Evolutionary conservation across 2,113 vertebrate genomes (phyloP), one percentile per base, ranked within the genome.

Genomic region (Ibidorhyncha struthersii): DNA sequence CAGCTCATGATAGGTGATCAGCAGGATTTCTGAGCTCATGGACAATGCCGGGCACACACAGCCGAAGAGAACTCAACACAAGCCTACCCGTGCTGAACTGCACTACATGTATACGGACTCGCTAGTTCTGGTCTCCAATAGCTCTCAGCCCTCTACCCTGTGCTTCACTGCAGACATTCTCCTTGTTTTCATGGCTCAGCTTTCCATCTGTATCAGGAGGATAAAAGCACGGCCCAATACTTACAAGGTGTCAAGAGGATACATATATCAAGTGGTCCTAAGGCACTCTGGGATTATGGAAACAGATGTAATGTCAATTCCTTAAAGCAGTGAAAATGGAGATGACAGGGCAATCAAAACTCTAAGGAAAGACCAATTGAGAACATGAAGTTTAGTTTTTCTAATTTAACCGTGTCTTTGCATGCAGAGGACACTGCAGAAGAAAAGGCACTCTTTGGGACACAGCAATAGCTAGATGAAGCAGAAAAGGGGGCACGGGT

Each of bases 191-290:
- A 26, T 71, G 41, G 55, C 77, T 88, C 67, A 63, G 82, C n/a
- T 72, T 92, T 89, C 63, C 80, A 65, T 47, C 59, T 82, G 69
- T 23, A 67, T 56, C 36, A 91, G 58, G 43, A 92, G 50, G 83
- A 95, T 90, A 94, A 96, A 90, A 93, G 76, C 67, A 58, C 2
- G 0, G 63, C n/a, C 59, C n/a, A 12, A 12, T 61, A 83, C 47
- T 82, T 88, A 92, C 45, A 25, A 81, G 20, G 55, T 83, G 79
- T 81, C 72, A 93, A 88, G 85, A 86, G 79, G 82, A 92, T 92
- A 96, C 91, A 94, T 88, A 81, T 30, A 90, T 90, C 77, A 92
- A 96, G 67, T 47, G 32, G 56, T 89, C 86, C 86, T 86, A 94
- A 95, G 56, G 52, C 61, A 86, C 63, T 84, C 32, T 12, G 52